phyloP scores from a whole-genome alignment of 2,113 vertebrate genomes.

The Pseudolaguvia tuberculata region DNA sequence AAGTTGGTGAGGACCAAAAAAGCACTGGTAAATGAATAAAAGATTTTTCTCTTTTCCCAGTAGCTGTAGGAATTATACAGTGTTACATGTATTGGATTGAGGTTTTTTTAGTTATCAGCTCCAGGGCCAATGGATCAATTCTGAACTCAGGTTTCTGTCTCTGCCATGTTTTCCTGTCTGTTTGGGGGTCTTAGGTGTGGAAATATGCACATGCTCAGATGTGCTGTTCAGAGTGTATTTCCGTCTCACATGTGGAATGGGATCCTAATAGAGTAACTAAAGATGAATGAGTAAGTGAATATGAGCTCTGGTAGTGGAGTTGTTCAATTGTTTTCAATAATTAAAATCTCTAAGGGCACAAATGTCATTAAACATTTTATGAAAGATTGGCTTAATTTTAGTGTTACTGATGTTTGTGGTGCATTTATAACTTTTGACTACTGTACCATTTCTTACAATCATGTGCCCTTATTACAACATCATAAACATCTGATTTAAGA shows the following conservation, averaged over 20 bases:
- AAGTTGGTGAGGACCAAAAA: neutral
- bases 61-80: constrained; percentile 26
- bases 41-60: neutral
- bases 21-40: neutral
- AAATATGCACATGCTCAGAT: neutral
- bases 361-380: neutral
- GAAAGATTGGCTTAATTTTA: neutral
- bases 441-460: neutral
- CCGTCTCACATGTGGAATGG: neutral
- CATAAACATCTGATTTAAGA: constrained; percentile 1
- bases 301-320: neutral
- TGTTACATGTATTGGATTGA: neutral
- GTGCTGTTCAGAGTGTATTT: neutral
- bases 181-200: neutral
- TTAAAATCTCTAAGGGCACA: neutral
- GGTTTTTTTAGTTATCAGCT: neutral
- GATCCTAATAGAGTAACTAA: neutral
- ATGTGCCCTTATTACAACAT: constrained; percentile 20
- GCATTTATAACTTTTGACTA: constrained; percentile 13
- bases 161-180: neutral
- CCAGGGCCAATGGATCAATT: neutral
- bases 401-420: neutral
- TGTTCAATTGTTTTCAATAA: neutral
- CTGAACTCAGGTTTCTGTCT: neutral
- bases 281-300: constrained; percentile 1